These are phyloP conservation scores for Etheostoma perlongum DNA, from an alignment of 2,797 vertebrate genomes.

Conservation along the genomic window DNA sequence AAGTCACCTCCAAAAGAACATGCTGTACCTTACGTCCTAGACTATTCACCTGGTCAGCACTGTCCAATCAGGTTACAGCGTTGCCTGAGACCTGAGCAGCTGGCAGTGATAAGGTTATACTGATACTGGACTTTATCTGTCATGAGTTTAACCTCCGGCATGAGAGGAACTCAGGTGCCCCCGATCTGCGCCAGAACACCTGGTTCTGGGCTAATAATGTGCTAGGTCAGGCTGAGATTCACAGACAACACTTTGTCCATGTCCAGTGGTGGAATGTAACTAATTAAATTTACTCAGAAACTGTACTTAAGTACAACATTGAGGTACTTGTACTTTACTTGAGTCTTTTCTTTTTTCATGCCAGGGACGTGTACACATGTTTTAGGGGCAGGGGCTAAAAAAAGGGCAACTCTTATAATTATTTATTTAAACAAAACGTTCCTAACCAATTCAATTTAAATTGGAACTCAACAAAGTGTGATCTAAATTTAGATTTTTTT, in stretches of 20 bases:
- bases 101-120: constrained; percentile 61
- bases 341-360: too few species aligned
- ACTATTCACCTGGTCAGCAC: constrained; percentile 31
- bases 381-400: too few species aligned
- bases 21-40: constrained; percentile 11
- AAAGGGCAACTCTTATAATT: too few species aligned
- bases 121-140: constrained; percentile 56
- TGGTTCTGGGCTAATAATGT: constrained; percentile 36
- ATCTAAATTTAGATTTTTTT: too few species aligned
- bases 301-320: too few species aligned
- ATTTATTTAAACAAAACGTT: too few species aligned
- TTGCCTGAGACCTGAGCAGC: constrained; percentile 65
- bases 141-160: constrained; percentile 42
- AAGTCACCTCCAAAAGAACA: constrained; percentile 28
- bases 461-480: too few species aligned
- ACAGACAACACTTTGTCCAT: constrained; percentile 21
- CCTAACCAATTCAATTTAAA: too few species aligned
- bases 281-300: too few species aligned
- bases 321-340: too few species aligned
- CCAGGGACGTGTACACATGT: too few species aligned
- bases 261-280: too few species aligned
- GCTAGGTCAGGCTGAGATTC: constrained; percentile 27
- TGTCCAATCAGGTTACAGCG: constrained; percentile 18
- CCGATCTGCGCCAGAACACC: constrained; percentile 25
- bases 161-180: constrained; percentile 10